These are phyloP conservation scores for Melikaiella ostensackeni DNA, from an alignment of 2,888 invertebrate genomes.

Conservation along the genomic window DNA sequence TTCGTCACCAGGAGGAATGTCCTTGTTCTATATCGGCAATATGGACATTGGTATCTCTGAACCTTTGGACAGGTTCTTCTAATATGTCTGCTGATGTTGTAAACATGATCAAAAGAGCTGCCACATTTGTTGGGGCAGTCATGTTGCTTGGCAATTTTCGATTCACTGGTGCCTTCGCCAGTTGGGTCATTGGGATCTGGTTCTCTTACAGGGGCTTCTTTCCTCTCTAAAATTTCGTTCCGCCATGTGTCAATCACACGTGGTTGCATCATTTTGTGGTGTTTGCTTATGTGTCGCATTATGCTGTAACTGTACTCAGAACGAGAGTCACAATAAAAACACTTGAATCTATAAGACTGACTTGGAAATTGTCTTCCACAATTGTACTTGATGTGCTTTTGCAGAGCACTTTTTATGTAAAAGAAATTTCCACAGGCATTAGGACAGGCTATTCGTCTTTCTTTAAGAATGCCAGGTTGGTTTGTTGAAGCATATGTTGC, in stretches of 20 bases:
- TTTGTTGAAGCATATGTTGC: background rate
- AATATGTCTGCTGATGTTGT: constrained; percentile 19
- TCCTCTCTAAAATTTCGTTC: background rate
- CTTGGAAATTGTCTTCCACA: constrained; percentile 1
- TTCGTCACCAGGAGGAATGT: constrained; percentile 2
- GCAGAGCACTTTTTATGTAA: background rate
- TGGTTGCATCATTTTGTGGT: background rate
- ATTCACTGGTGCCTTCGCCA: background rate
- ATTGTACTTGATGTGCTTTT: background rate
- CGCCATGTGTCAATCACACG: constrained; percentile 12
- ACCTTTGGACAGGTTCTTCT: constrained; percentile 1
- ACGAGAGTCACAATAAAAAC: constrained; percentile 12
- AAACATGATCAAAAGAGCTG: constrained; percentile 11
- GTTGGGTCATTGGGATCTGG: background rate
- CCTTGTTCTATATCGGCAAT: constrained; percentile 11
- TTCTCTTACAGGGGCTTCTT: background rate
- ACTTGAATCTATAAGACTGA: constrained; percentile 12
- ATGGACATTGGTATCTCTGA: constrained; percentile 12
- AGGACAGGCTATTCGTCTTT: constrained; percentile 1
- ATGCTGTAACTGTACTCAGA: constrained; percentile 26
- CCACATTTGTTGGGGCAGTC: constrained; percentile 24
- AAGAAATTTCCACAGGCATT: constrained; percentile 30
- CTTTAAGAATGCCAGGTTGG: background rate
- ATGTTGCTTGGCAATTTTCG: background rate
- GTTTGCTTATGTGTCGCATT: constrained; percentile 21